Evolutionary conservation across 2,113 vertebrate species (phyloP), one percentile per base, ranked within the genome.

Genomic region (Parotia lawesii): DNA sequence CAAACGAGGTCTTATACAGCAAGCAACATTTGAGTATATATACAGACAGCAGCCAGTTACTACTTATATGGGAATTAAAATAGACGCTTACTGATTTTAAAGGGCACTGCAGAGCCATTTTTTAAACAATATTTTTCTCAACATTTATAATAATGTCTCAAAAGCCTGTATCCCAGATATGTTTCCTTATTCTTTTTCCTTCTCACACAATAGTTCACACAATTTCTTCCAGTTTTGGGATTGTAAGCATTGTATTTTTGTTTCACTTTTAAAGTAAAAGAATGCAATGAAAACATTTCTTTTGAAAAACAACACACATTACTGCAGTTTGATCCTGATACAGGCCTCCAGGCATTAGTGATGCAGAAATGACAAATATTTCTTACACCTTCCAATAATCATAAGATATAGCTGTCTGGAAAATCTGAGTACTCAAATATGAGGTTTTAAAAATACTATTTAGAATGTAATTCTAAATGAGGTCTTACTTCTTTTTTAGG

Each of bases 1-100:
- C 97, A 97, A 97, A 96, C 93, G 96, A 96, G 86, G 97, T 97
- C 94, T 94, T 96, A 96, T 79, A 96, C 48, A 96, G 80, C 94
- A 94, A 96, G 93, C 53, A 96, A 96, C 62, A 85, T 97, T 97
- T 94, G 89, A 96, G 91, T 87, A 77, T 81, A 92, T 64, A 88
- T 90, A 96, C 62, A 92, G 76, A 94, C 75, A 91, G 93, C 82
- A 97, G 96, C 95, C 91, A 90, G 62, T 97, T 96, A 95, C 87
- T 93, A 89, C 80, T 97, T 95, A 85, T 54, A 96, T 81, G 90
- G 95, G 93, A 93, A 94, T 87, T 94, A 85, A 95, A 97, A 96
- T 71, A 94, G 95, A 89, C 4, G 38, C 86, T 94, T 89, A 93
- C 92, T 93, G 96, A 90, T 95, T 98, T 97, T 96, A 95, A 97